Conservation (phyloP, 2,888 invertebrate species). For the Andrena minutula region DNA sequence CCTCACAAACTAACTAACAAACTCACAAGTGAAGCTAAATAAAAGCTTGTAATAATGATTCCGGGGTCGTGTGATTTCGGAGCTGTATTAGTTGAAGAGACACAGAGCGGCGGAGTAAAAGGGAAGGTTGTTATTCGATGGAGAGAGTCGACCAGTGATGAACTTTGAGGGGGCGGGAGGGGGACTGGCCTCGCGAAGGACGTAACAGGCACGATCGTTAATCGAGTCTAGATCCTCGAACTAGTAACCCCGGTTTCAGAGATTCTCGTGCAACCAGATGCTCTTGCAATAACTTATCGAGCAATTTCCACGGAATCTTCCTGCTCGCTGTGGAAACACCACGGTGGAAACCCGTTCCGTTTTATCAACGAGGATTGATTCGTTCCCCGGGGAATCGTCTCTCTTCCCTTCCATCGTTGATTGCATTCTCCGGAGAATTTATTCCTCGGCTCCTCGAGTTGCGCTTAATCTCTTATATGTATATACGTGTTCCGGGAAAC, state of each 20-base stretch:
- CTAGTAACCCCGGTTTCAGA: constrained; percentile 58
- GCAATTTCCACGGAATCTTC: constrained; percentile 61
- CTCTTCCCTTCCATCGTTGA: constrained; percentile 43
- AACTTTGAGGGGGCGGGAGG: constrained; percentile 14
- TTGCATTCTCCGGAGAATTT: constrained; percentile 25
- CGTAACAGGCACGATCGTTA: background rate
- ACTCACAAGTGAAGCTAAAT: no score
- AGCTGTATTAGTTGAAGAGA: background rate
- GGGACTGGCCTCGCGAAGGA: background rate
- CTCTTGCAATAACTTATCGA: constrained; percentile 54
- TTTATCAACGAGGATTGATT: constrained; percentile 67
- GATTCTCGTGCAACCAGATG: constrained; percentile 51
- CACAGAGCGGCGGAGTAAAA: constrained; percentile 2
- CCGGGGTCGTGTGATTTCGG: background rate
- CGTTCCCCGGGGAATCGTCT: constrained; percentile 67
- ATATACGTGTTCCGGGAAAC: constrained; percentile 14
- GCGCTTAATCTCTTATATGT: background rate
- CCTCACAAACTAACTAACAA: no score
- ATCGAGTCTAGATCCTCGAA: constrained; percentile 37
- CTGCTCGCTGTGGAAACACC: constrained; percentile 53
- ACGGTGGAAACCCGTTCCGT: constrained; percentile 67
- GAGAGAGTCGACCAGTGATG: background rate
- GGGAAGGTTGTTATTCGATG: background rate
- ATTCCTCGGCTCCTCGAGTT: constrained; percentile 14
- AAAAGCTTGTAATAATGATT: no score